A percentile compares a stretch with the other conserved stretches of the same genome.
Evolutionary conservation across 2,888 invertebrate genomes (phyloP).

Genomic region (Eupithecia insigniata): DNA sequence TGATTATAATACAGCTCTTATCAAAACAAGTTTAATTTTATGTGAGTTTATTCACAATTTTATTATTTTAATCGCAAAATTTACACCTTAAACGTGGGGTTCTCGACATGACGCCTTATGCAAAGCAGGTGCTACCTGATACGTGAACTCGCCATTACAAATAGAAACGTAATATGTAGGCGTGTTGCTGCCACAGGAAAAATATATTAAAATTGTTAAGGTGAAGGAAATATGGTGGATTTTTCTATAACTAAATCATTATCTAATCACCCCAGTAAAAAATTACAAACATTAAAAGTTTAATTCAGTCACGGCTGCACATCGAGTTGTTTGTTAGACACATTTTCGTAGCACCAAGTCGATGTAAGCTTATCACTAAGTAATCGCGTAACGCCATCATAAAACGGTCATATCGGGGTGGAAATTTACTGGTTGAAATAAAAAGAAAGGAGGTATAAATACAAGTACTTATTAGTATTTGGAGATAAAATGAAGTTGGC

Average conservation of each 20-base stretch:
- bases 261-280: constrained; percentile 41
- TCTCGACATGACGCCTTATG: constrained; percentile 82
- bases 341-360: constrained; percentile 53
- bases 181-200: constrained; percentile 28
- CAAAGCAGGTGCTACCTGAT: constrained; percentile 84
- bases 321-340: constrained; percentile 56
- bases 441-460: constrained; percentile 72
- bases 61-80: constrained; percentile 80
- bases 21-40: constrained; percentile 59
- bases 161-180: constrained; percentile 59
- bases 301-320: constrained; percentile 54
- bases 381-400: constrained; percentile 74
- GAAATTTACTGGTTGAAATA: constrained; percentile 66
- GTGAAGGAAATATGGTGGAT: constrained; percentile 53
- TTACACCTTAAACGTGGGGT: constrained; percentile 78
- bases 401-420: constrained; percentile 73
- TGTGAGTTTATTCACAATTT: constrained; percentile 69
- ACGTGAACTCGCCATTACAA: constrained; percentile 63
- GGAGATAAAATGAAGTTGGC: constrained; percentile 84
- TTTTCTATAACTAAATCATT: neutral
- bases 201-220: constrained; percentile 26
- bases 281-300: constrained; percentile 51
- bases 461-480: constrained; percentile 82
- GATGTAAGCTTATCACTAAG: constrained; percentile 56
- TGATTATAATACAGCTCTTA: constrained; percentile 59